Evolutionary conservation across 2,888 invertebrate species (phyloP).

Genomic region (Agrypnus murinus): DNA sequence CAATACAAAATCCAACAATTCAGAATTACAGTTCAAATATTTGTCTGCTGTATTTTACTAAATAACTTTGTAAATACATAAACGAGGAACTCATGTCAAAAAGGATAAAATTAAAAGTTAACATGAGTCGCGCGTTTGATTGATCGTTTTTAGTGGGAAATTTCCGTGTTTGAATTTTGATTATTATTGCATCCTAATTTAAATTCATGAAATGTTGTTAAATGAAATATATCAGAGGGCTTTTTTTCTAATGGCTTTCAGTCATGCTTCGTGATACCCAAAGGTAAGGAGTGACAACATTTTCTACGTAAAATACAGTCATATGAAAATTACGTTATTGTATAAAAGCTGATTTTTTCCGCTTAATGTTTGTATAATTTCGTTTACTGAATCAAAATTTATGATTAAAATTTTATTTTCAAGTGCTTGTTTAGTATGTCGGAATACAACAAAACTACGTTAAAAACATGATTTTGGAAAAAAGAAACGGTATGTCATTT

Average conservation of each 20-base stretch:
- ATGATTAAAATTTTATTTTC: too few species aligned
- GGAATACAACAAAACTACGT: too few species aligned
- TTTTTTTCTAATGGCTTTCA: constrained; percentile 34
- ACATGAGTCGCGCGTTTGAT: constrained; percentile 42
- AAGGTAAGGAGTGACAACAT: constrained; percentile 8
- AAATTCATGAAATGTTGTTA: constrained; percentile 37
- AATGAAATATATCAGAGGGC: constrained; percentile 26
- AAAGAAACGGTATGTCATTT: too few species aligned
- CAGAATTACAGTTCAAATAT: constrained; percentile 25
- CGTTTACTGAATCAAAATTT: too few species aligned
- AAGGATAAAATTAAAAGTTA: constrained; percentile 41
- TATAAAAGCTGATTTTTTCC: too few species aligned
- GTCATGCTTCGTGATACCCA: constrained; percentile 18
- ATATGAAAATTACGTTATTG: too few species aligned
- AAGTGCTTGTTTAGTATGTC: too few species aligned
- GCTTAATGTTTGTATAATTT: too few species aligned
- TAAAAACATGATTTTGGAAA: too few species aligned
- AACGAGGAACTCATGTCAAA: constrained; percentile 40
- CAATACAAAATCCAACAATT: constrained; percentile 20
- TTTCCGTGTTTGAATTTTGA: constrained; percentile 39
- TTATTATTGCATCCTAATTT: constrained; percentile 42
- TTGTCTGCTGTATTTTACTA: constrained; percentile 23
- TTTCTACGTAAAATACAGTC: background rate
- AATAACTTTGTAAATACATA: constrained; percentile 30
- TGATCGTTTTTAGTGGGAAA: constrained; percentile 35